Evolutionary conservation across 2,113 vertebrate species (phyloP), one percentile per base, ranked within the genome.

Genomic region (Ancistrus triradiatus): DNA sequence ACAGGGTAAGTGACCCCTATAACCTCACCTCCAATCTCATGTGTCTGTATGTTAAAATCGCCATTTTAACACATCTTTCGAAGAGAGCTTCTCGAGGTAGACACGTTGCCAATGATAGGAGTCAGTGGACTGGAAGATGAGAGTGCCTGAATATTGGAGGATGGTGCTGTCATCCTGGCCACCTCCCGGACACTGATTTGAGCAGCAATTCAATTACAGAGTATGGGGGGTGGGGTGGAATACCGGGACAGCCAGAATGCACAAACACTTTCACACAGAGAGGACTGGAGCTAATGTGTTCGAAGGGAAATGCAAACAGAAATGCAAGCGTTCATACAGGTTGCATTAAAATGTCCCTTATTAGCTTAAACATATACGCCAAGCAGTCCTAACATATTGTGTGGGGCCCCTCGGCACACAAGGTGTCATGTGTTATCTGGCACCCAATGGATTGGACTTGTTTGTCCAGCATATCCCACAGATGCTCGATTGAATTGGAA

Each of bases 101-200:
- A 28, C 3, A 10, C 53, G 19, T 49, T 50, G 46, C 55, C 46
- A 50, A 56, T 56, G 67, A 68, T 46, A 50, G 50, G 68, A 76
- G 31, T 72, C 72, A 74, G 76, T 77, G 68, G 74, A 62, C 68
- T 72, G 78, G 77, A 82, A 83, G 74, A 61, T 76, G 68, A 80
- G 68, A 80, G 76, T 27, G 22, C 24, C 60, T 61, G 74, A 77
- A 76, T 77, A 84, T 86, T 84, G 84, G 77, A 81, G 75, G 80
- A 84, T 81, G 82, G 85, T 80, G 84, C 77, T 80, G 78, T 85
- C 80, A 80, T 75, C 33, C 69, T 72, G 78, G 78, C 80, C 77
- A 85, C 79, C 79, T 81, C 78, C 77, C 77, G 74, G 73, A 72
- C 77, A 70, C 79, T 77, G 84, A 85, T 83, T 80, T 81, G 76